Base-by-base conservation (phyloP, 2,797 vertebrate genomes). In the Petrocephalus schoutedeni region DNA sequence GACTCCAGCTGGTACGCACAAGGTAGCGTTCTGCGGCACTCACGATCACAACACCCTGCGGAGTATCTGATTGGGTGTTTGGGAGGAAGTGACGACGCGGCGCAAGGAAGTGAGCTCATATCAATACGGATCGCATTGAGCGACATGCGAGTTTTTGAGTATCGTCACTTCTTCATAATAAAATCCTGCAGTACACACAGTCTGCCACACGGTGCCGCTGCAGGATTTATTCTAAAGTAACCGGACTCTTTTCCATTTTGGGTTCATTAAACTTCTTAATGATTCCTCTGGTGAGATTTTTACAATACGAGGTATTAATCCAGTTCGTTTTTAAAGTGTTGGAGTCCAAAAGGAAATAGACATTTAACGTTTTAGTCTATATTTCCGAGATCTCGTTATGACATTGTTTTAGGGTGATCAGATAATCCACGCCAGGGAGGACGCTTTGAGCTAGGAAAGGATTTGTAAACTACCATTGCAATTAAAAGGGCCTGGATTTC, bases 51-150 rank as follows among this genome's bases (percentile, higher is more conserved):
- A 86, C 53, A 88, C 54, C 45, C 85, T 85, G 90, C 41, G 23
- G 64, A 10, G 45, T 32, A 86, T 82, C 87, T 90, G 19, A 92
- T 92, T 91, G 90, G 91, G 86, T 54, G 19, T 19, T 36, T 45
- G 8, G 3, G 7, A 86, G 89, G 90, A 91, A 91, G 77, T 84
- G 9, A 74, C 54, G 86, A 87, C 87, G 87, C 71, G 0, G 57
- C 16, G 56, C 74, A 45, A 32, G 54, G 57, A 61, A 21, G 74
- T 80, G 74, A 80, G 41, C 5, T 80, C 74, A 80, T 19, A 49
- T n/a, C 74, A n/a, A 21, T 80, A 80, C 16, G 41, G 41, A 21
- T 21, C 41, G 41, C 41, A 10, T 80, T 80, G 19, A 19, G 67
- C 16, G 67, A 14, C 32, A 74, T 8, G 36, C 67, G 36, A 36